Conservation (phyloP, 92 coral and sea anemone species). For the Porites divaricata region DNA sequence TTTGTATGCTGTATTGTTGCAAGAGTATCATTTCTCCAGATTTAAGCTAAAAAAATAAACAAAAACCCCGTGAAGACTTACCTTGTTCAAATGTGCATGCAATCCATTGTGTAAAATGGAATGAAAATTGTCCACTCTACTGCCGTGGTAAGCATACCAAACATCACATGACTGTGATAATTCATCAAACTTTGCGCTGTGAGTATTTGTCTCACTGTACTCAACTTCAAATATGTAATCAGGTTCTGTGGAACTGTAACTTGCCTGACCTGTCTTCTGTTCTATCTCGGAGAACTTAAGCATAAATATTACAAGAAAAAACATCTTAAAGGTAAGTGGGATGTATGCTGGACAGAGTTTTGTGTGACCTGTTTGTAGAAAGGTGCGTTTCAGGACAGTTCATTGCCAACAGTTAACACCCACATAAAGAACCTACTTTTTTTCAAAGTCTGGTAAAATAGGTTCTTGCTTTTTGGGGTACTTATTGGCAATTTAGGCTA, state of each 20-base stretch:
- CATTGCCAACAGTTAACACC: no score
- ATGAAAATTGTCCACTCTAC: slow-evolving; percentile 93
- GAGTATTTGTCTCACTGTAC: slow-evolving; percentile 66
- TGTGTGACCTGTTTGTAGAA: neutral
- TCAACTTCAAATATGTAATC: slow-evolving; percentile 91
- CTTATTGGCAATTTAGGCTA: no score
- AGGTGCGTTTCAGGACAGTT: no score
- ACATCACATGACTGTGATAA: slow-evolving; percentile 67
- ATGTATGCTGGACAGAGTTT: neutral
- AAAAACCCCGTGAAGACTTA: neutral
- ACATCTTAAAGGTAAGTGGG: neutral
- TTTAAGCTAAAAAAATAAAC: neutral
- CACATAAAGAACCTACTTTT: no score
- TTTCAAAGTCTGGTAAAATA: no score
- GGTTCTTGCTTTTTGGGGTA: no score
- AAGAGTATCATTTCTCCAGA: neutral
- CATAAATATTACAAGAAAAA: neutral
- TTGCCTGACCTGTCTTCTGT: slow-evolving; percentile 87
- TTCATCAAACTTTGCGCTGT: slow-evolving; percentile 81
- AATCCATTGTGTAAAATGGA: slow-evolving; percentile 96
- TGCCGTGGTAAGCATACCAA: slow-evolving; percentile 97
- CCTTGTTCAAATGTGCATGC: slow-evolving; percentile 96
- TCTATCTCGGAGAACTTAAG: slow-evolving; percentile 86
- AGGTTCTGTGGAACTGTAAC: slow-evolving; percentile 77
- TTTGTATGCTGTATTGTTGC: neutral